Base-by-base conservation (phyloP, 1,140 invertebrate genomes). In the Reticulitermes speratus region DNA sequence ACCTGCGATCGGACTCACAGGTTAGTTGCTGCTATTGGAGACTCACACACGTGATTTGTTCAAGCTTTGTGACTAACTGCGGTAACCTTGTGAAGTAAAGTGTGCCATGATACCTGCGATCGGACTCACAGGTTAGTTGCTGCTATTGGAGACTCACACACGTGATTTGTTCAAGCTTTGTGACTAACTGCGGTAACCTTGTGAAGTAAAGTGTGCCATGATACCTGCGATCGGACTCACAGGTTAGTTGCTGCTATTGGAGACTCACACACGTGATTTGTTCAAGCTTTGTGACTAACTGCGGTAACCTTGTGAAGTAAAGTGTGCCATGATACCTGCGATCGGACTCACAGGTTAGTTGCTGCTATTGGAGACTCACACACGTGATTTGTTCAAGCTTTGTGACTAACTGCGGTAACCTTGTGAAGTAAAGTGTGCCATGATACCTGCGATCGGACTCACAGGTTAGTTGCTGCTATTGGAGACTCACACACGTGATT, bases 261-360 rank as follows among this genome's bases (percentile, higher is more conserved):
- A 8, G 9, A 9, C 65, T 2, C 21, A 21, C 2, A 69, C 21
- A 21, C 21, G 65, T n/a, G 21, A n/a, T 5, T 2, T 69, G n/a
- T n/a, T 5, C 65, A 38, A 38, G 38, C 38, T 2, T 5, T 2
- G 38, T 2, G 38, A 38, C 38, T 38, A 38, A 38, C 5, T 5
- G 5, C 38, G 5, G 38, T 38, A n/a, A n/a, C n/a, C n/a, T 38
- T 38, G 38, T 38, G 38, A 2, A 38, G 38, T 5, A 38, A 38
- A 38, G 38, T 38, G 89, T 95, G 95, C 96, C 96, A 97, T 88
- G 94, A 95, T 85, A 97, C 94, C 96, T 97, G 89, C 59, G 90
- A 0, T 23, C 32, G 14, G 16, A 59, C 55, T 12, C 3, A 38
- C 3, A 14, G 12, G 52, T 2, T 85, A 30, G 0, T 38, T 21